Evolutionary conservation across 2,888 invertebrate species (phyloP).

Genomic region (Timandra comae): DNA sequence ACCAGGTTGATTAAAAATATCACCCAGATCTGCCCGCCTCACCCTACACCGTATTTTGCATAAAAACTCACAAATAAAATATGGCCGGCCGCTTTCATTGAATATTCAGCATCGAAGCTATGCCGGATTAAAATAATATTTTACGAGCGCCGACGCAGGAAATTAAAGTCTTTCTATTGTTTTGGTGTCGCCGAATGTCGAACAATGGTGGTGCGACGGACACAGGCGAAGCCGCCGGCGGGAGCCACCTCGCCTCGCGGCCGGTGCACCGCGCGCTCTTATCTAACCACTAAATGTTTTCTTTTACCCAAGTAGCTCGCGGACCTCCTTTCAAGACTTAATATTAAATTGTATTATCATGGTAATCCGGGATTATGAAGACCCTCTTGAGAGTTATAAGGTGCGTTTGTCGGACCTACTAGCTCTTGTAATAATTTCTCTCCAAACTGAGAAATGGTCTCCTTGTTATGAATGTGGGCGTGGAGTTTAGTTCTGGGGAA

Average conservation of each 20-base stretch:
- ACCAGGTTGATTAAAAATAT: constrained; percentile 34
- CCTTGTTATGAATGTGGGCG: too few relatives aligned
- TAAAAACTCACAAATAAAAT: constrained; percentile 55
- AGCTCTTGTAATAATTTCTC: too few relatives aligned
- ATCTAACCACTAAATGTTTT: too few relatives aligned
- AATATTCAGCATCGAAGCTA: constrained; percentile 51
- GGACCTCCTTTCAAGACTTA: too few relatives aligned
- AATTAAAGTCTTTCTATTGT: constrained; percentile 64
- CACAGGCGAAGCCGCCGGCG: constrained; percentile 13
- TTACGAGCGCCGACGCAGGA: constrained; percentile 50
- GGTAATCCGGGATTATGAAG: too few relatives aligned
- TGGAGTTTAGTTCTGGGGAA: too few relatives aligned
- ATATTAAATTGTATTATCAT: too few relatives aligned
- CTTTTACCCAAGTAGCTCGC: too few relatives aligned
- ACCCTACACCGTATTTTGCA: constrained; percentile 33
- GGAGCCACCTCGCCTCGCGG: background rate
- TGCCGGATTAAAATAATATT: constrained; percentile 63
- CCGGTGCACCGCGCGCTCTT: too few relatives aligned
- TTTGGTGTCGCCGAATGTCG: constrained; percentile 41
- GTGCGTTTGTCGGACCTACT: too few relatives aligned
- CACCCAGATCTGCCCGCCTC: constrained; percentile 23
- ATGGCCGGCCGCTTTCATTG: constrained; percentile 47
- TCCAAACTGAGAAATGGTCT: too few relatives aligned
- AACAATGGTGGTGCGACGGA: constrained; percentile 30
- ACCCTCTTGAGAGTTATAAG: too few relatives aligned